Percentiles rank a stretch among this genome's conserved stretches.
phyloP scores from a whole-genome alignment of 2,797 vertebrate genomes.

The Heliangelus exortis region DNA sequence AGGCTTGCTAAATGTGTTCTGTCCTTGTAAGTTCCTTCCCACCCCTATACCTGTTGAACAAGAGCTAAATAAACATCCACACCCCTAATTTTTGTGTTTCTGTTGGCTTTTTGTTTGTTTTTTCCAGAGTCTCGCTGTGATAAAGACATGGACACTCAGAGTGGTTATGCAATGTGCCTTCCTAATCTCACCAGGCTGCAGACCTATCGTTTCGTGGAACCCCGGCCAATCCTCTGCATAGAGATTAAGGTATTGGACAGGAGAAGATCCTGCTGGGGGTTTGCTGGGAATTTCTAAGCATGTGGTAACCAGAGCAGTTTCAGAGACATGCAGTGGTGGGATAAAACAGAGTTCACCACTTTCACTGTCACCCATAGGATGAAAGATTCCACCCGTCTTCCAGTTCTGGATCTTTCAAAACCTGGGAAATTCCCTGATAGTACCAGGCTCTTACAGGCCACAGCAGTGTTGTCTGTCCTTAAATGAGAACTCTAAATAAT shows the following conservation, averaged over 20 bases:
- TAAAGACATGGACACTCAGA: conserved; percentile 96
- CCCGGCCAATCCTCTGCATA: conserved; percentile 90
- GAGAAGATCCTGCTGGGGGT: not conserved
- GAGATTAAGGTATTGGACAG: conserved; percentile 89
- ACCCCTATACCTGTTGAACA: not conserved
- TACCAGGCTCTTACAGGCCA: not conserved
- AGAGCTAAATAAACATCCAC: not conserved
- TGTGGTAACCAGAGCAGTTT: not conserved
- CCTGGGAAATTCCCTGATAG: not conserved
- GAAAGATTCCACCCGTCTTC: not conserved
- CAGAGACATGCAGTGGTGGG: not conserved
- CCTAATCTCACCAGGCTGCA: conserved; percentile 92
- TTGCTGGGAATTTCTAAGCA: accelerated
- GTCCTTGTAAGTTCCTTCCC: not conserved
- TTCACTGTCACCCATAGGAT: not conserved
- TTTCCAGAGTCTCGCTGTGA: conserved; percentile 91
- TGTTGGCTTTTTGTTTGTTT: not conserved
- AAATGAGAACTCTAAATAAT: not conserved
- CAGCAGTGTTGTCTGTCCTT: not conserved
- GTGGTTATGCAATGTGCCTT: conserved; percentile 94
- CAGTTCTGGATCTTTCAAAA: not conserved
- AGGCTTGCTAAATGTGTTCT: not conserved
- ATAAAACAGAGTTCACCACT: not conserved
- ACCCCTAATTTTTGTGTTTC: not conserved
- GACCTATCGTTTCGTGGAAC: conserved; percentile 83